A percentile compares a stretch with the other conserved stretches of the same genome.
phyloP scores from a whole-genome alignment of 1,140 invertebrate genomes.

The Doryteuthis pealeii region DNA sequence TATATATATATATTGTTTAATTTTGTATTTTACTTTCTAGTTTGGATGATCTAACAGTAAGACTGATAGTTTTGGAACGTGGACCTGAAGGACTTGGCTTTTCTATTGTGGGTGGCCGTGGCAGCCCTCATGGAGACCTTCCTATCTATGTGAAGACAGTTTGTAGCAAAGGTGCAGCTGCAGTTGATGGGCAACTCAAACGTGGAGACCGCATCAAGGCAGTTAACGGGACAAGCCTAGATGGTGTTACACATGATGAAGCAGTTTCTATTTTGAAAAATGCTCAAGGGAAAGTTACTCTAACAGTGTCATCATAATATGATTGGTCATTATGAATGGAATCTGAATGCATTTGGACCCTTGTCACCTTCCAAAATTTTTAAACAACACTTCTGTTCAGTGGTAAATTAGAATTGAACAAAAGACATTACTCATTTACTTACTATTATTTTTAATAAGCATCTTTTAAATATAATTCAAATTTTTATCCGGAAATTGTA shows the following conservation, averaged over 20 bases:
- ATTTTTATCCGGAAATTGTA: no score
- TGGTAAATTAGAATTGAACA: no score
- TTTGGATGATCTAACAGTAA: neutral
- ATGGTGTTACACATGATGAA: conserved; percentile 67
- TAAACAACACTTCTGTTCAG: no score
- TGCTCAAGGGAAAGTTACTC: conserved; percentile 64
- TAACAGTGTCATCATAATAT: conserved; percentile 60
- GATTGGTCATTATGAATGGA: no score
- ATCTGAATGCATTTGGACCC: no score
- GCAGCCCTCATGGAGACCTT: conserved; percentile 75
- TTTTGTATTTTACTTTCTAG: neutral
- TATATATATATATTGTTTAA: no score
- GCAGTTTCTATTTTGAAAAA: conserved; percentile 67
- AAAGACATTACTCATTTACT: no score
- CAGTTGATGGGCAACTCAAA: conserved; percentile 68
- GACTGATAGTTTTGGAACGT: conserved; percentile 65
- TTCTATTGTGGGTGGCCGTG: conserved; percentile 78
- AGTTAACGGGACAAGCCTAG: conserved; percentile 64
- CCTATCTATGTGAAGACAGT: conserved; percentile 84
- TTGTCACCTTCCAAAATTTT: no score
- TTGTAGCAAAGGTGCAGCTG: conserved; percentile 74
- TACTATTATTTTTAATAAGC: no score
- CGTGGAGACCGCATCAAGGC: conserved; percentile 67
- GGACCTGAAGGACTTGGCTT: conserved; percentile 77
- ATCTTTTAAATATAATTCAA: no score